These are phyloP conservation scores for Plagiodera versicolora DNA, from an alignment of 2,888 invertebrate species.

Conservation along the genomic window DNA sequence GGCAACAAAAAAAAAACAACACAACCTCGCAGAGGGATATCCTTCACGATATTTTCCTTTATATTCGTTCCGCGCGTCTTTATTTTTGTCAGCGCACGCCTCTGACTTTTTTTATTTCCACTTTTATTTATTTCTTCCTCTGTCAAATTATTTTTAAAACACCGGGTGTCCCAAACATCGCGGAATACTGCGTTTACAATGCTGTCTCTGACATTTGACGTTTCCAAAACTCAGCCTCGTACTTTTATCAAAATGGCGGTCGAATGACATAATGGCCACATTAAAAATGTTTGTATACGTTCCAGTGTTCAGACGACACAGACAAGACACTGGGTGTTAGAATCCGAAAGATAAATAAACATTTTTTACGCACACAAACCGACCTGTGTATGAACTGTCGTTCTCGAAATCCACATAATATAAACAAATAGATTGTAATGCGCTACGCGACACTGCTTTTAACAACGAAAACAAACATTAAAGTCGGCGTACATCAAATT, in stretches of 20 bases:
- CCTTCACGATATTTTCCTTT: background rate
- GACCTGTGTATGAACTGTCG: constrained; percentile 42
- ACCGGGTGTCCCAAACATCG: too few species aligned
- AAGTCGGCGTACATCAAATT: constrained; percentile 26
- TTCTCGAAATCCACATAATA: constrained; percentile 38
- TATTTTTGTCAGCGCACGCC: constrained; percentile 44
- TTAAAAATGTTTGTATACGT: constrained; percentile 34
- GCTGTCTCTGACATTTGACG: too few species aligned
- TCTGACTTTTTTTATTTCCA: constrained; percentile 41
- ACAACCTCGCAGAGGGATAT: background rate
- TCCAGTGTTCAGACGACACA: constrained; percentile 28
- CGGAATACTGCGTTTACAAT: too few species aligned
- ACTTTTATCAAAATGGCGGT: too few species aligned
- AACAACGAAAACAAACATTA: constrained; percentile 51
- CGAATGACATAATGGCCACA: too few species aligned
- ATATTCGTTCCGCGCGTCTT: constrained; percentile 21
- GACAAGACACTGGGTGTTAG: constrained; percentile 40
- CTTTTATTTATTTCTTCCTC: constrained; percentile 48
- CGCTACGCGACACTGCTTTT: constrained; percentile 52
- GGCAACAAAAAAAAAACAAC: background rate
- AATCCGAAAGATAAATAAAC: constrained; percentile 45
- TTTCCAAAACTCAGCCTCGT: too few species aligned
- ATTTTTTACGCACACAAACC: constrained; percentile 37
- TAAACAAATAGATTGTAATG: constrained; percentile 49
- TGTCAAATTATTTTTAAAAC: constrained; percentile 19